Conservation (phyloP, 2,888 invertebrate species). For the Drosophila paracracens region DNA sequence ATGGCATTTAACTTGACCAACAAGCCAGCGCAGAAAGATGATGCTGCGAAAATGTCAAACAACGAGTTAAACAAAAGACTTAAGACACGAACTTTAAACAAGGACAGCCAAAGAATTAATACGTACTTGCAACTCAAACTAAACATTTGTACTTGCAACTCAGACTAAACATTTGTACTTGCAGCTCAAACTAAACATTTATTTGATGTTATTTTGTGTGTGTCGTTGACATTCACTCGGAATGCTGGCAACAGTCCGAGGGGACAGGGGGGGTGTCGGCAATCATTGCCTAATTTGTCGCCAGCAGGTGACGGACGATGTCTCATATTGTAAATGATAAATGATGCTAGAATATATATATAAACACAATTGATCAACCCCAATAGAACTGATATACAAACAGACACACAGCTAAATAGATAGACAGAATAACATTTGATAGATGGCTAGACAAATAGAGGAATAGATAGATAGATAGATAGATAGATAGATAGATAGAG, state of each 20-base stretch:
- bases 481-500: background rate
- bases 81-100: slow-evolving; percentile 64
- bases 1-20: slow-evolving; percentile 77
- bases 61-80: slow-evolving; percentile 66
- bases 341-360: background rate
- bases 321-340: slow-evolving; percentile 30
- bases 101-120: slow-evolving; percentile 51
- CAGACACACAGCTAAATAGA: background rate
- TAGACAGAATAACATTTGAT: background rate
- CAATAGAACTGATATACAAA: background rate
- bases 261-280: slow-evolving; percentile 1
- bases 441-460: background rate
- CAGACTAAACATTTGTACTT: background rate
- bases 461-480: background rate
- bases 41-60: slow-evolving; percentile 43
- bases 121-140: slow-evolving; percentile 2
- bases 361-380: background rate
- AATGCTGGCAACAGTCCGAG: slow-evolving; percentile 19
- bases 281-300: slow-evolving; percentile 63
- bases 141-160: background rate
- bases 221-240: slow-evolving; percentile 33
- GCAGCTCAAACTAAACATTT: background rate
- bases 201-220: slow-evolving; percentile 1
- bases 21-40: slow-evolving; percentile 27
- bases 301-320: slow-evolving; percentile 47